phyloP scores from a whole-genome alignment of 1,140 invertebrate genomes.

The Cyphomyrmex costatus region DNA sequence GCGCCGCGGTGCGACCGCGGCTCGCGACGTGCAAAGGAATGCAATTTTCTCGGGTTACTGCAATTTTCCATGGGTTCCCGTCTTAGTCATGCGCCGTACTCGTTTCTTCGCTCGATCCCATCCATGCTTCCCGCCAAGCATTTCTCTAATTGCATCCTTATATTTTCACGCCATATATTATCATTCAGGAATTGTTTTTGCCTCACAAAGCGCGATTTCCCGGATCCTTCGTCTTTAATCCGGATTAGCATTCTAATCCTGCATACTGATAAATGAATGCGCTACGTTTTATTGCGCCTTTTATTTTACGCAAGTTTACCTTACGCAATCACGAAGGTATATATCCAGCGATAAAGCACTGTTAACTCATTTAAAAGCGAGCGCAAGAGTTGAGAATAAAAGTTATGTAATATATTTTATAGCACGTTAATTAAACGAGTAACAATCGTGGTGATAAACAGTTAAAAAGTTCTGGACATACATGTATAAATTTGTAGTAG shows the following conservation, averaged over 20 bases:
- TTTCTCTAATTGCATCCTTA: conserved; percentile 15
- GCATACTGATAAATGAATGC: conserved; percentile 5
- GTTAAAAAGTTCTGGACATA: not conserved
- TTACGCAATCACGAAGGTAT: not conserved
- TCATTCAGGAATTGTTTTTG: not conserved
- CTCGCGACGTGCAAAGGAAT: conserved; percentile 55
- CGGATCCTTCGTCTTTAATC: not conserved
- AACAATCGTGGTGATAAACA: not conserved
- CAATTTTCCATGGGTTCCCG: conserved; percentile 57
- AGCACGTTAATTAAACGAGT: conserved; percentile 28
- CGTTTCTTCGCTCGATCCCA: conserved; percentile 22
- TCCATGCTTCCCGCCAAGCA: too few relatives aligned
- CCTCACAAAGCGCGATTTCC: not conserved
- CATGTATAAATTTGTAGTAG: not conserved
- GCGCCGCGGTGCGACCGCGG: not conserved
- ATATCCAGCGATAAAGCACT: not conserved
- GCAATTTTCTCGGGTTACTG: conserved; percentile 65
- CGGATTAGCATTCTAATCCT: conserved; percentile 39
- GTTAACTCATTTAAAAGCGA: not conserved
- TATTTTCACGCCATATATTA: conserved; percentile 35
- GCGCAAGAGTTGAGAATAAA: not conserved
- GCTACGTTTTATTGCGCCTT: too few relatives aligned
- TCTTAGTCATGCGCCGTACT: conserved; percentile 18
- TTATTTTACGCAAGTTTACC: not conserved
- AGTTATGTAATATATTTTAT: not conserved